Conservation (phyloP, 2,888 invertebrate genomes). For the Eumerus sabulonum region DNA sequence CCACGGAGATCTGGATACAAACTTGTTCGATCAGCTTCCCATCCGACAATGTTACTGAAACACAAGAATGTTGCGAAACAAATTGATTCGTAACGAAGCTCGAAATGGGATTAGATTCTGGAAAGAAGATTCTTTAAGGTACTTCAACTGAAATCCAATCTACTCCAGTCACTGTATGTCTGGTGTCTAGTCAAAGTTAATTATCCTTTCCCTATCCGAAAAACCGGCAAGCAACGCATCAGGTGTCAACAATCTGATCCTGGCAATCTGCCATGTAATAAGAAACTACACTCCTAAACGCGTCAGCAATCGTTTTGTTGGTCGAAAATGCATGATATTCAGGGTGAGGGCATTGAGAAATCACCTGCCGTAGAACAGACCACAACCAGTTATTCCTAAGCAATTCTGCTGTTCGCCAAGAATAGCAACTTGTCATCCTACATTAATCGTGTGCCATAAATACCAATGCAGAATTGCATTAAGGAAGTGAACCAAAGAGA, state of each 20-base stretch:
- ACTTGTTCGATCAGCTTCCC: too few relatives aligned
- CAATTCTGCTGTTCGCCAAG: conserved; percentile 33
- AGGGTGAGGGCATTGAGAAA: conserved; percentile 16
- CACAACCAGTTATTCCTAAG: too few relatives aligned
- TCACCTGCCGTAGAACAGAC: conserved; percentile 30
- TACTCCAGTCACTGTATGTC: conserved; percentile 5
- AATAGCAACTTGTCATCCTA: too few relatives aligned
- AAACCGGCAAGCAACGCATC: conserved; percentile 27
- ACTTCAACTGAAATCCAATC: conserved; percentile 24
- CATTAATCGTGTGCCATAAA: too few relatives aligned
- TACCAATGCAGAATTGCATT: conserved; percentile 30
- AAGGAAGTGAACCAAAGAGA: conserved; percentile 56
- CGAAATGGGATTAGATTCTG: conserved; percentile 39
- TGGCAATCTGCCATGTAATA: conserved; percentile 44
- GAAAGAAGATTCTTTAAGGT: conserved; percentile 15
- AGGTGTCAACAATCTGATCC: conserved; percentile 43
- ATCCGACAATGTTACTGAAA: too few relatives aligned
- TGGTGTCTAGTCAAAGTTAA: conserved; percentile 55
- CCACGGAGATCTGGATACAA: too few relatives aligned
- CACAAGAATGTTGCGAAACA: neutral
- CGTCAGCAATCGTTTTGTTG: too few relatives aligned
- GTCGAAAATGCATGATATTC: neutral
- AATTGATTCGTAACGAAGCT: conserved; percentile 45
- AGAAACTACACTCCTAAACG: conserved; percentile 13
- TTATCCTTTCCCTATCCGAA: conserved; percentile 39